Conservation (phyloP, 1,140 invertebrate species). For the Lineus longissimus region DNA sequence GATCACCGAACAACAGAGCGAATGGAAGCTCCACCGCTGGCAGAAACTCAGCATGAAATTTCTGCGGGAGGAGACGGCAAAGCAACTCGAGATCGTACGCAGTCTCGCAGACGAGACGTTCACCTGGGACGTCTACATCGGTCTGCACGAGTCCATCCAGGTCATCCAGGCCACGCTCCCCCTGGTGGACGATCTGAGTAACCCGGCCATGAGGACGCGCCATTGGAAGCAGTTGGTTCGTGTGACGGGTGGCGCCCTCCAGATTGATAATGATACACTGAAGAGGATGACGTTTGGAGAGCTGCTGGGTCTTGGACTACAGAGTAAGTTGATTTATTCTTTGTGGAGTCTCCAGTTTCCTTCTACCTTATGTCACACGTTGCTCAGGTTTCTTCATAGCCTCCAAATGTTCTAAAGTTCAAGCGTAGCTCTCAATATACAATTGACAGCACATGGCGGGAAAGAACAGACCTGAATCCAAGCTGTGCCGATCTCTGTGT, state of each 20-base stretch:
- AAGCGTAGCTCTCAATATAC: too few relatives aligned
- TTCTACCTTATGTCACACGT: background rate
- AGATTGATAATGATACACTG: slow-evolving; percentile 51
- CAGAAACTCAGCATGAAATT: slow-evolving; percentile 51
- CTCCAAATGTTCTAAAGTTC: too few relatives aligned
- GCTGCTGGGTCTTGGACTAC: slow-evolving; percentile 48
- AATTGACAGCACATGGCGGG: too few relatives aligned
- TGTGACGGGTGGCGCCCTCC: slow-evolving; percentile 47
- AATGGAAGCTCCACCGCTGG: slow-evolving; percentile 53
- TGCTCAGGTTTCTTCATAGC: background rate
- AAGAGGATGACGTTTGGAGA: slow-evolving; percentile 52
- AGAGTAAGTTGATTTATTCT: slow-evolving; percentile 34
- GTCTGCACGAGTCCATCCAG: slow-evolving; percentile 48
- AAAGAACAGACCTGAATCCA: too few relatives aligned
- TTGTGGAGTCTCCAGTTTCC: background rate
- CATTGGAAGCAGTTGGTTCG: slow-evolving; percentile 53
- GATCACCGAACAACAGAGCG: slow-evolving; percentile 46
- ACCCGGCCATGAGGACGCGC: slow-evolving; percentile 51
- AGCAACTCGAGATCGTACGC: slow-evolving; percentile 46
- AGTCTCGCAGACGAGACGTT: slow-evolving; percentile 44
- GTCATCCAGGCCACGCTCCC: slow-evolving; percentile 51
- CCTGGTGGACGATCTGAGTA: slow-evolving; percentile 51
- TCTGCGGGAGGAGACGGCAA: slow-evolving; percentile 45
- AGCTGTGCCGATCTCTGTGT: too few relatives aligned
- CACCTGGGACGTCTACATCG: slow-evolving; percentile 49